Conservation (phyloP, 2,888 invertebrate species). For the Zygaena filipendulae region DNA sequence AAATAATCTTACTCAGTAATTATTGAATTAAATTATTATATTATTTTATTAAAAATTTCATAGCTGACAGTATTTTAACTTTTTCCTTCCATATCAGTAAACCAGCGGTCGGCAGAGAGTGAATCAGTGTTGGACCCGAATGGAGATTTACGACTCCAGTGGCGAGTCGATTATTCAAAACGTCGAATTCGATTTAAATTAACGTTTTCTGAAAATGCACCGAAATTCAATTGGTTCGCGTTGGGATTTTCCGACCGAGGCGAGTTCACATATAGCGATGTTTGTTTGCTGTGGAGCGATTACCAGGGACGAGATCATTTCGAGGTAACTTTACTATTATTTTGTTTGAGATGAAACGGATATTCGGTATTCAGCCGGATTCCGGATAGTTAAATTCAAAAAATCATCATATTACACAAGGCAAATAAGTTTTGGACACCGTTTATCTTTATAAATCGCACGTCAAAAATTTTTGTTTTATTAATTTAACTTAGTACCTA, state of each 20-base stretch:
- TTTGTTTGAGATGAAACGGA: too few species aligned
- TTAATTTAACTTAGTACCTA: too few species aligned
- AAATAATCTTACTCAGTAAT: too few species aligned
- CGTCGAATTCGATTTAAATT: slow-evolving; percentile 58
- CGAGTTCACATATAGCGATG: slow-evolving; percentile 77
- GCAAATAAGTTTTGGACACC: too few species aligned
- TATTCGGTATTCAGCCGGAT: neutral
- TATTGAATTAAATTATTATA: too few species aligned
- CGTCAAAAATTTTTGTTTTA: too few species aligned
- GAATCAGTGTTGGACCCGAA: slow-evolving; percentile 50
- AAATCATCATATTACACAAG: neutral
- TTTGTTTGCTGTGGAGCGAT: slow-evolving; percentile 83
- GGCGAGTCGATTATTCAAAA: slow-evolving; percentile 42
- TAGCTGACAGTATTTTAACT: slow-evolving; percentile 10
- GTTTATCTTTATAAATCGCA: too few species aligned
- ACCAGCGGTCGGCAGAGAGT: slow-evolving; percentile 36
- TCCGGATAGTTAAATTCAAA: neutral
- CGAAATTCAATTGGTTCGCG: slow-evolving; percentile 78
- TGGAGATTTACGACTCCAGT: slow-evolving; percentile 45
- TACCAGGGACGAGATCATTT: slow-evolving; percentile 69
- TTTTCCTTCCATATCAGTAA: slow-evolving; percentile 22
- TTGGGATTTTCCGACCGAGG: slow-evolving; percentile 90
- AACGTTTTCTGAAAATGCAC: slow-evolving; percentile 49
- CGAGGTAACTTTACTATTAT: too few species aligned
- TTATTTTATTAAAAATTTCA: too few species aligned